Conservation (phyloP, 2,888 invertebrate species). For the Agrenia bidenticulata region DNA sequence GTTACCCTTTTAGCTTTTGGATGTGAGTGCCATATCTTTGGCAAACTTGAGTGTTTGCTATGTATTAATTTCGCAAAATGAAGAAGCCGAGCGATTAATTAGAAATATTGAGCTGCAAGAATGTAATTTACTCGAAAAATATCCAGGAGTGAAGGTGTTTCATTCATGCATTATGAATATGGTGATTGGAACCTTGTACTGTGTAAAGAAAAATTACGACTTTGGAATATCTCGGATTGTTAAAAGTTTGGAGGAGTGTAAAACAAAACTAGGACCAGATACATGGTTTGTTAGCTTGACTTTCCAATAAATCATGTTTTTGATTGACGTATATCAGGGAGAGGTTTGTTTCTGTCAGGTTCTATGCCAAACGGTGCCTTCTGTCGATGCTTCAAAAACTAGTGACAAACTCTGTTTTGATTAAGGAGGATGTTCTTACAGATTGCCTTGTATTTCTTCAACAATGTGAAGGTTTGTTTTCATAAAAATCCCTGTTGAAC, state of each 20-base stretch:
- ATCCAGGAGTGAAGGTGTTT: slow-evolving; percentile 88
- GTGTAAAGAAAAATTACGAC: slow-evolving; percentile 97
- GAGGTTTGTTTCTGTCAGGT: no score
- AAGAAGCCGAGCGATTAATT: slow-evolving; percentile 98
- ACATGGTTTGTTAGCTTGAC: slow-evolving; percentile 87
- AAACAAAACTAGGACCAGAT: slow-evolving; percentile 92
- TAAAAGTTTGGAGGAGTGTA: slow-evolving; percentile 91
- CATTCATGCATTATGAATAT: slow-evolving; percentile 63
- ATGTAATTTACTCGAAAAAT: slow-evolving; percentile 85
- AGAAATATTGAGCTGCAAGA: slow-evolving; percentile 97
- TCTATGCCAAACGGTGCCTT: slow-evolving; percentile 93
- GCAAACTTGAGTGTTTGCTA: slow-evolving; percentile 98
- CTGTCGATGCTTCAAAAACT: slow-evolving; percentile 85
- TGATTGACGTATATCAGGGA: no score
- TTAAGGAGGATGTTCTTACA: slow-evolving; percentile 79
- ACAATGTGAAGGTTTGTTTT: slow-evolving; percentile 72
- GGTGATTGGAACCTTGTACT: slow-evolving; percentile 97
- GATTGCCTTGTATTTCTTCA: slow-evolving; percentile 86
- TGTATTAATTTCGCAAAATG: slow-evolving; percentile 96
- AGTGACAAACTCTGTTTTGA: slow-evolving; percentile 82
- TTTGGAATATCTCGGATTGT: slow-evolving; percentile 97
- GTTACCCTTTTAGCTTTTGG: slow-evolving; percentile 58
- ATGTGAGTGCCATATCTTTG: slow-evolving; percentile 94
- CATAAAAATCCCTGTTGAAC: not conserved
- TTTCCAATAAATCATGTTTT: no score